phyloP scores from a whole-genome alignment of 2,113 vertebrate genomes.

The Scomber japonicus region DNA sequence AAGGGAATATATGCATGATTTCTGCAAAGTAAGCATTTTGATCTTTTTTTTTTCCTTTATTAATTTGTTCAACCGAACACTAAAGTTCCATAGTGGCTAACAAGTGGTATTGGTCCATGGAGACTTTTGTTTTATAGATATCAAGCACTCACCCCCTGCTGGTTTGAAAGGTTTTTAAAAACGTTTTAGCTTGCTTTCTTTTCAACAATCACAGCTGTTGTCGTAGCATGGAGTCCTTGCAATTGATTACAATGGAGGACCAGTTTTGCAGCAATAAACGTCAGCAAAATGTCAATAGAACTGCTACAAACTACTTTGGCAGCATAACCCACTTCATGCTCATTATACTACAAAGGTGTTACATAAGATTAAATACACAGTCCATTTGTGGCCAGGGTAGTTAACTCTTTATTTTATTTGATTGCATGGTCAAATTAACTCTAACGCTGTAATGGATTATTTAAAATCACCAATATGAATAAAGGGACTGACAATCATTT shows the following conservation, averaged over 20 bases:
- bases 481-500: too few relatives aligned
- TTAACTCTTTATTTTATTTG: too few relatives aligned
- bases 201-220: conserved; percentile 42
- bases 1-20: conserved; percentile 30
- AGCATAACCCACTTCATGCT: conserved; percentile 40
- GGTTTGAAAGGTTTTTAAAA: conserved; percentile 41
- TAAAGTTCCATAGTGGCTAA: background rate
- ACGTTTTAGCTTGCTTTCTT: conserved; percentile 8
- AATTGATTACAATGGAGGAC: conserved; percentile 17
- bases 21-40: conserved; percentile 44
- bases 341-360: conserved; percentile 7
- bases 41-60: conserved; percentile 2
- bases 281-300: background rate
- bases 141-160: conserved; percentile 21
- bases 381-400: background rate
- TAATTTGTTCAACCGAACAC: conserved; percentile 17
- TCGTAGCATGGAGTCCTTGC: conserved; percentile 31
- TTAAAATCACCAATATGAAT: too few relatives aligned
- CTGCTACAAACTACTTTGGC: conserved; percentile 8
- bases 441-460: too few relatives aligned
- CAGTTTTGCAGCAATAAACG: background rate
- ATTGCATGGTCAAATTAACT: too few relatives aligned
- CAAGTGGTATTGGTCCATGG: conserved; percentile 8
- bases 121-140: conserved; percentile 24
- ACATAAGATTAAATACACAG: conserved; percentile 5